Evolutionary conservation across 2,888 invertebrate genomes (phyloP).

Genomic region (Andrena flavipes): DNA sequence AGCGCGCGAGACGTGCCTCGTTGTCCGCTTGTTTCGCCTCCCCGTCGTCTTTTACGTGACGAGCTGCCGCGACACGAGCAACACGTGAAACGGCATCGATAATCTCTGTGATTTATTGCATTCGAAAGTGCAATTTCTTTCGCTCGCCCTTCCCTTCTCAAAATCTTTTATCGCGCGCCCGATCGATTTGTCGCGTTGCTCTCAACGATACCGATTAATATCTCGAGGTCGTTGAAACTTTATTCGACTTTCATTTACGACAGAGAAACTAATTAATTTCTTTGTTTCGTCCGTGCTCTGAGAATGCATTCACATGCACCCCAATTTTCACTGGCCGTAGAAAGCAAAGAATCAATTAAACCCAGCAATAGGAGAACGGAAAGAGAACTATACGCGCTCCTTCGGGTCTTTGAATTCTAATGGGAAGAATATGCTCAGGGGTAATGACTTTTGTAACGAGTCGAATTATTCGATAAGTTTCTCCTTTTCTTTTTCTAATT

Average conservation of each 20-base stretch:
- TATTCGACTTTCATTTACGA: not conserved
- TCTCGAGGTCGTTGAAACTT: not conserved
- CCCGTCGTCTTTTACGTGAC: conserved; percentile 16
- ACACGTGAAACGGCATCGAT: conserved; percentile 45
- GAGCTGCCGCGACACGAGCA: not conserved
- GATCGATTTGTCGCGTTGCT: not conserved
- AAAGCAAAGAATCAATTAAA: conserved; percentile 23
- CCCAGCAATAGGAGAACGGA: not conserved
- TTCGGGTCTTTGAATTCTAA: not conserved
- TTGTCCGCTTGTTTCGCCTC: conserved; percentile 23
- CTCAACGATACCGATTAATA: not conserved
- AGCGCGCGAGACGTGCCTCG: conserved; percentile 27
- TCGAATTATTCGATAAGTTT: conserved; percentile 8
- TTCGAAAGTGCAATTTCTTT: conserved; percentile 73
- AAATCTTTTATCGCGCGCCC: not conserved
- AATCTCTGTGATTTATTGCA: conserved; percentile 66
- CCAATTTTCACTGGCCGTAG: not conserved
- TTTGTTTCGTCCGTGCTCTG: not conserved
- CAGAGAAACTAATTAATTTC: not conserved
- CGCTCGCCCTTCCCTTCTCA: conserved; percentile 27
- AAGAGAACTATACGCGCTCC: not conserved
- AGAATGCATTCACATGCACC: not conserved
- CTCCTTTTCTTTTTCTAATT: conserved; percentile 3
- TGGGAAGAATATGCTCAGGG: not conserved
- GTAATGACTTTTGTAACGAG: conserved; percentile 11